Evolutionary conservation across 2,888 invertebrate genomes (phyloP).

Genomic region (Mythimna pallens): DNA sequence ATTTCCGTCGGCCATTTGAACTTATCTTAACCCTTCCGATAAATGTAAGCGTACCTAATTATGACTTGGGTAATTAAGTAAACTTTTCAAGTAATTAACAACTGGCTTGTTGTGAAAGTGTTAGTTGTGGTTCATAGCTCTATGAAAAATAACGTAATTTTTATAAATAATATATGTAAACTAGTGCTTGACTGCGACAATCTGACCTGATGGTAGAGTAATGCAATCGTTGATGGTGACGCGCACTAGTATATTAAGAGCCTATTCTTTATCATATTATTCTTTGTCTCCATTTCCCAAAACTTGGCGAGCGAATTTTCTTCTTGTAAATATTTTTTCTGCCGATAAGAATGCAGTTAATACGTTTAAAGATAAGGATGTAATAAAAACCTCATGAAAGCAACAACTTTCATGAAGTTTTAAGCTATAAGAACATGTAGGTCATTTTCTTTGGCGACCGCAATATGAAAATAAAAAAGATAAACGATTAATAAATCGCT

Average conservation of each 20-base stretch:
- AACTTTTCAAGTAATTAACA: neutral
- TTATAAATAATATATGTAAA: no score
- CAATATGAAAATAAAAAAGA: slow-evolving; percentile 13
- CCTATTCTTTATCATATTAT: neutral
- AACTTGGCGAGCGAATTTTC: no score
- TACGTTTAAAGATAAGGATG: neutral
- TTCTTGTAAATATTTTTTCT: neutral
- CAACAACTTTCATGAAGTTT: no score
- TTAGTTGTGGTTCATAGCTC: neutral
- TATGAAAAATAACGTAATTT: no score
- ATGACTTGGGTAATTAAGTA: neutral
- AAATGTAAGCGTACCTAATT: slow-evolving; percentile 1
- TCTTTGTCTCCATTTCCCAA: neutral
- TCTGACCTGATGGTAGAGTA: no score
- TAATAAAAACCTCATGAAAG: neutral
- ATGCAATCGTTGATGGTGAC: no score
- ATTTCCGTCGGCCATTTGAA: slow-evolving; percentile 24
- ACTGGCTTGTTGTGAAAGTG: neutral
- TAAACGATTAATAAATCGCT: no score
- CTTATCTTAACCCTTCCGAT: slow-evolving; percentile 23
- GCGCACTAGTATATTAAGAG: no score
- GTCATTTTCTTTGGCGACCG: neutral
- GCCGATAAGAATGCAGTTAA: no score
- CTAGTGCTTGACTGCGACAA: no score
- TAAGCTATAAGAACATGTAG: neutral